Percentiles rank a stretch among this genome's conserved stretches.
Evolutionary conservation across 2,888 invertebrate genomes (phyloP).

Genomic region (Leptinotarsa peninsularis): DNA sequence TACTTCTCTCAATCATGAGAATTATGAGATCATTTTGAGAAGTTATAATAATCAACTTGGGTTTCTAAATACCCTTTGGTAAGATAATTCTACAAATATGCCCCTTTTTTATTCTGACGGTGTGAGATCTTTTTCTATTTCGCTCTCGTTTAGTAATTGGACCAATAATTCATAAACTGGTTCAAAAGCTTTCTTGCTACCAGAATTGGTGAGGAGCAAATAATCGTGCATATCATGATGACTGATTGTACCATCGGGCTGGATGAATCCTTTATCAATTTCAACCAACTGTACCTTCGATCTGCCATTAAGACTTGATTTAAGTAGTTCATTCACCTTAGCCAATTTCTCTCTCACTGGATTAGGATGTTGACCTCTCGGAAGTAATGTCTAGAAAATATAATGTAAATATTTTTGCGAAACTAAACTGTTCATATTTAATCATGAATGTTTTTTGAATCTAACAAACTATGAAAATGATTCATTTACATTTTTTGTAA

Average conservation of each 20-base stretch:
- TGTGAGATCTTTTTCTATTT: constrained; percentile 79
- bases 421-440: no score
- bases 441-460: no score
- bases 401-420: no score
- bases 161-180: constrained; percentile 84
- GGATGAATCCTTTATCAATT: constrained; percentile 83
- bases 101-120: constrained; percentile 72
- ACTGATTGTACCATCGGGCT: constrained; percentile 82
- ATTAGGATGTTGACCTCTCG: constrained; percentile 89
- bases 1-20: not conserved
- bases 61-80: constrained; percentile 34
- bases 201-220: constrained; percentile 86
- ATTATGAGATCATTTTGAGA: constrained; percentile 9
- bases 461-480: no score
- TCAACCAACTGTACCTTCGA: constrained; percentile 81
- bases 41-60: constrained; percentile 1
- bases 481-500: no score
- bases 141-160: constrained; percentile 82
- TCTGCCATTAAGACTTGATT: constrained; percentile 72
- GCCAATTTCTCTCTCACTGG: constrained; percentile 80
- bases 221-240: constrained; percentile 95
- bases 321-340: constrained; percentile 80
- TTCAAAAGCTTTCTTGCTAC: constrained; percentile 88
- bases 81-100: constrained; percentile 12
- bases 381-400: constrained; percentile 82